These are phyloP conservation scores for Penaeus monodon DNA, from an alignment of 2,888 invertebrate species.

Conservation along the genomic window DNA sequence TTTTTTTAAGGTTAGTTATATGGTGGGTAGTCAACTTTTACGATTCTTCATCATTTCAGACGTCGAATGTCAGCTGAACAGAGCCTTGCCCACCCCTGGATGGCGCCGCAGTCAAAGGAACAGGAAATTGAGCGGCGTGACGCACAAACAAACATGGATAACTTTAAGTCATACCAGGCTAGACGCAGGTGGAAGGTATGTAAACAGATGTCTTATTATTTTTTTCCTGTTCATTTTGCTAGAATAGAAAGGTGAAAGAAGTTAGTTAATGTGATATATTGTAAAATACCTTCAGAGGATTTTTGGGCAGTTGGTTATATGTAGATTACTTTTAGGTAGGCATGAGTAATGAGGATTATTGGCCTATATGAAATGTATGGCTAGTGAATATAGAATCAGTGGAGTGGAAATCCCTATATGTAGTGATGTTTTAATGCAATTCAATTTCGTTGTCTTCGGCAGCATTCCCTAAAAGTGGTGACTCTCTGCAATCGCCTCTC, in stretches of 20 bases:
- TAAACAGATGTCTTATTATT: neutral
- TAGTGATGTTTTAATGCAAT: neutral
- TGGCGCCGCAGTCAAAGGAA: constrained; percentile 69
- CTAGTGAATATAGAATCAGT: too few species aligned
- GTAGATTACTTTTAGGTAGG: too few species aligned
- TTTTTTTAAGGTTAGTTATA: too few species aligned
- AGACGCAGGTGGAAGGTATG: constrained; percentile 72
- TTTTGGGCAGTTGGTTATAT: too few species aligned
- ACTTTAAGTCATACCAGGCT: constrained; percentile 72
- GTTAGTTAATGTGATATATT: too few species aligned
- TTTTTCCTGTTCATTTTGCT: constrained; percentile 39
- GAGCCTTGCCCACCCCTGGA: constrained; percentile 78
- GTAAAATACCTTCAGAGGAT: too few species aligned
- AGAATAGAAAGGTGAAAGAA: neutral
- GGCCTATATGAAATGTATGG: too few species aligned
- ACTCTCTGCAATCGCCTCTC: constrained; percentile 71
- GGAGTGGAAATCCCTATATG: neutral
- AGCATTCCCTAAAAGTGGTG: constrained; percentile 71
- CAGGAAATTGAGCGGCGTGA: constrained; percentile 69
- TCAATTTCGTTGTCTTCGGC: constrained; percentile 61
- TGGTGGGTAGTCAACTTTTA: too few species aligned
- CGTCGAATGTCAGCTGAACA: constrained; percentile 75
- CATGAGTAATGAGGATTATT: too few species aligned
- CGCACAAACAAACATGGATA: constrained; percentile 67
- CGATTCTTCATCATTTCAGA: constrained; percentile 68